Base-by-base conservation (phyloP, 2,888 invertebrate genomes). In the Peribatodes rhomboidaria region DNA sequence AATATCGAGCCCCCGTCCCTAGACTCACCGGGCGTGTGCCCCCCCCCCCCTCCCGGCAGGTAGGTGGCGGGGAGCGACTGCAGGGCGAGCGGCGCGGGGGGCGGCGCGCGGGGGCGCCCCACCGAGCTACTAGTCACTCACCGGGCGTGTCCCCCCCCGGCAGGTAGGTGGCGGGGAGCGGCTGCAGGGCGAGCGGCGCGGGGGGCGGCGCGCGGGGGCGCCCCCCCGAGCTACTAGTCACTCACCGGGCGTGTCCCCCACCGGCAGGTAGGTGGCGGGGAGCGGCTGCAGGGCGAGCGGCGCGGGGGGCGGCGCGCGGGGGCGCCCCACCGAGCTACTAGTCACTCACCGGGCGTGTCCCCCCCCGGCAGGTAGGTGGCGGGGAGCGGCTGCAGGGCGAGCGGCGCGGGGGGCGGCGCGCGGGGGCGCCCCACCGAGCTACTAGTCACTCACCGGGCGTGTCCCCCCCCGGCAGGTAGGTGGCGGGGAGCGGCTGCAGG, bases 401-500 rank as follows among this genome's bases (percentile, higher is more conserved):
- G 95, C 22, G 68, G 66, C 37, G 33, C 60, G 54, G 6, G 46
- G 3, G 20, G 65, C 68, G 61, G 72, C 94, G 6, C 71, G 72
- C 55, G 67, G 4, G 75, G 62, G 22, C 65, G 65, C 59, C 72
- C 56, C 42, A 77, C 73, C 7, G 16, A 61, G 79, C 97, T n/a
- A n/a, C n/a, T n/a, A n/a, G n/a, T n/a, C n/a, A 73, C 76, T 62
- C 2, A 86, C 85, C 72, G 0, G 83, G 81, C 0, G 31, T 27
- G 50, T 74, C 75, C 31, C 78, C 77, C 55, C 77, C 78, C n/a
- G 74, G 73, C 58, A 87, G 69, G 14, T 83, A 80, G 1, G 89
- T 77, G 75, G 97, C 96, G 1, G 97, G 96, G 71, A 97, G 88
- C 0, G 97, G 96, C 78, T 96, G 96, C 94, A 96, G 70, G 93